Base-by-base conservation (phyloP, 2,888 invertebrate species). In the Pinctada fucata region DNA sequence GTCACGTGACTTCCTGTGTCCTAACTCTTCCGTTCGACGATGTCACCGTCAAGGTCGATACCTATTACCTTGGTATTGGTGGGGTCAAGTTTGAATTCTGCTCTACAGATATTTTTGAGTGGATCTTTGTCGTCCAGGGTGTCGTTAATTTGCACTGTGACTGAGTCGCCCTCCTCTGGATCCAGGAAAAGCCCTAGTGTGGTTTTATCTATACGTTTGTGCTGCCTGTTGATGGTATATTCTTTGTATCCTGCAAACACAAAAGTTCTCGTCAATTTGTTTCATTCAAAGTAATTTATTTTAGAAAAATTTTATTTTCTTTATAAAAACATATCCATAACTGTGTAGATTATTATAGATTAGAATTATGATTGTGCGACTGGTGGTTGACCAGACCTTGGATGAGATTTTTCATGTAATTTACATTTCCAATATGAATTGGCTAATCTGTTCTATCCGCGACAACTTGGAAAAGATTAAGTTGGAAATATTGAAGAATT, bases 1-100 rank as follows among this genome's bases (percentile, higher is more conserved):
- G 31, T 31, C 31, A 31, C 31, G 31, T 31, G 31, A 31, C 31
- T 31, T 31, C 31, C 16, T 8, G 64, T 64, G 16, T n/a, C 8
- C 49, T 67, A 68, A n/a, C 31, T 94, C 0, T 82, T 81, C 70
- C 76, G 64, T 10, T 83, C 72, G 0, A 84, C 82, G 5, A 82
- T 76, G 52, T 85, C 85, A 6, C 84, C 86, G 58, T 83, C 71
- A 1, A 87, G 79, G 78, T 87, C 85, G 52, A 87, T 84, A 31
- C 85, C 86, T 4, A 83, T 52, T 31, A 87, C 74, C 49, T 80
- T 79, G 2, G 64, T 81, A n/a, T 73, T 69, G 8, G 78, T 82
- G 2, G 74, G 81, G 58, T 85, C 79, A 0, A 87, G 76, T 68
- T 79, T 81, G 2, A 87, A 74, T 75, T 85, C 84, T n/a, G 79